Conservation (phyloP, 2,113 vertebrate species). For the Tetrao urogallus region DNA sequence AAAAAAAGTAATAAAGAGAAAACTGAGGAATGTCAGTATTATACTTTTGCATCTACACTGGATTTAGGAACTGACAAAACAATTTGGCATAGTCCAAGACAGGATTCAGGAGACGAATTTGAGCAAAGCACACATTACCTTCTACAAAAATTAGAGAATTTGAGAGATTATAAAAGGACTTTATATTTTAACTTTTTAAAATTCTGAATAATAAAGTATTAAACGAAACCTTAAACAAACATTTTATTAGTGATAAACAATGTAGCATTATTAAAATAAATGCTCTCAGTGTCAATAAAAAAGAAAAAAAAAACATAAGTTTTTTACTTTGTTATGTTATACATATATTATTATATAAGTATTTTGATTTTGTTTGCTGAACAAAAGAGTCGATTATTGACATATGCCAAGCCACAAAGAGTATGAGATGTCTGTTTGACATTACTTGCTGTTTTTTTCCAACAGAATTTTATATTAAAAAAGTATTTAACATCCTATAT, state of each 20-base stretch:
- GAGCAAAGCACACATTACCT: accelerated
- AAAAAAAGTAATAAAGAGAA: background rate
- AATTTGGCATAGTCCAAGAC: background rate
- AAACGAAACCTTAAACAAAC: background rate
- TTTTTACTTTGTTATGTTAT: no score
- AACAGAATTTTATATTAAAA: background rate
- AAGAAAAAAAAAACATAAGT: background rate
- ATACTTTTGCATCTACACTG: background rate
- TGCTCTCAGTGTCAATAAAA: background rate
- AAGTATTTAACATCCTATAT: accelerated
- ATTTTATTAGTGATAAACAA: background rate
- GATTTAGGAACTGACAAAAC: background rate
- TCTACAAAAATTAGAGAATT: background rate
- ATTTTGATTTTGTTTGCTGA: background rate
- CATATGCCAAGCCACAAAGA: background rate
- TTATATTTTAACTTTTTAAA: background rate
- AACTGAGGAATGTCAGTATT: background rate
- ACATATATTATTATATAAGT: no score
- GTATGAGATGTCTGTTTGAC: background rate
- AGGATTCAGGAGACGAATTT: background rate
- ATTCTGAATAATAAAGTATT: background rate
- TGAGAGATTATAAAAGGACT: background rate
- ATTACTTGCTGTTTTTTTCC: background rate
- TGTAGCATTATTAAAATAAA: background rate
- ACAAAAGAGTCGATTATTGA: background rate